These are phyloP conservation scores for Mycteria americana DNA, from an alignment of 2,797 vertebrate species.

Conservation along the genomic window DNA sequence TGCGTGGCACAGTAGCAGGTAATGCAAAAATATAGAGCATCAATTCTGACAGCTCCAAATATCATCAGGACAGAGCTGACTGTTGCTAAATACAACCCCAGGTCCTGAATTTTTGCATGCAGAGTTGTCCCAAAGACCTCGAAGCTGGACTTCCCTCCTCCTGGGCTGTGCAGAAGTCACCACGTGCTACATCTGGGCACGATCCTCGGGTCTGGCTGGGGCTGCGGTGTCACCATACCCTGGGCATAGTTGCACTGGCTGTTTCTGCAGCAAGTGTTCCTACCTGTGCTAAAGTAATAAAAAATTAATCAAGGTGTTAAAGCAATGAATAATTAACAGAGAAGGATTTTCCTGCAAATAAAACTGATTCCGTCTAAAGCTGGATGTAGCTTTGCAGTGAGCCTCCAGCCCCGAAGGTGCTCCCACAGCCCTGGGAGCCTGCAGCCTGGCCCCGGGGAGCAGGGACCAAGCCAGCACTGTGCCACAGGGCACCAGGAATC, in stretches of 20 bases:
- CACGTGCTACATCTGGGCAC: rapidly evolving
- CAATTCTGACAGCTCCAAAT: not conserved
- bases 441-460: not conserved
- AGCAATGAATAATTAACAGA: not conserved
- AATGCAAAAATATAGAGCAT: not conserved
- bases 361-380: not conserved
- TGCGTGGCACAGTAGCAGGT: not conserved
- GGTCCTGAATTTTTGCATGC: not conserved
- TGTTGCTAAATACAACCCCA: not conserved
- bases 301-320: not conserved
- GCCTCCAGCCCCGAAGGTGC: not conserved
- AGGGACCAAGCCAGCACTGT: not conserved
- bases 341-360: not conserved
- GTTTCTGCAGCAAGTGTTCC: not conserved
- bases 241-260: not conserved
- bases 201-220: not conserved
- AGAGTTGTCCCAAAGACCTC: not conserved
- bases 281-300: not conserved
- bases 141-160: not conserved
- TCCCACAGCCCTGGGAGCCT: not conserved
- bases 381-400: not conserved
- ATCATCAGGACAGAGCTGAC: not conserved
- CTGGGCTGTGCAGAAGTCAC: not conserved
- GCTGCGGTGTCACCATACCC: not conserved
- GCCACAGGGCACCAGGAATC: not conserved